Percentiles rank a stretch among this genome's conserved stretches.
These are phyloP conservation scores for Lysandra coridon DNA, from an alignment of 2,888 invertebrate genomes.

Conservation along the genomic window DNA sequence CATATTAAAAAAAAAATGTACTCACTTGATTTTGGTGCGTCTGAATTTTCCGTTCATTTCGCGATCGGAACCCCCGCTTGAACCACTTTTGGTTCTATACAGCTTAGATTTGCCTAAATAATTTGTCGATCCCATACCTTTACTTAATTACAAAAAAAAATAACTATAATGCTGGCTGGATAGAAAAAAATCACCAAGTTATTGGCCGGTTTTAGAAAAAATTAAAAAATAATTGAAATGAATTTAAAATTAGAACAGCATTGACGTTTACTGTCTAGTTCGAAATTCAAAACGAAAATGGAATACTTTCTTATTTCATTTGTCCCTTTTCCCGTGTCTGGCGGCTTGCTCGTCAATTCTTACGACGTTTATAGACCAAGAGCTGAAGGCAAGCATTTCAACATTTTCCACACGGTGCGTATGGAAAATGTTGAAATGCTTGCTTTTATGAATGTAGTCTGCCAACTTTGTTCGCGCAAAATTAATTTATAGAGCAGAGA, in stretches of 20 bases:
- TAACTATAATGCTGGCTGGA: slow-evolving; percentile 36
- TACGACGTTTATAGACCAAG: slow-evolving; percentile 26
- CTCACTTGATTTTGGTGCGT: slow-evolving; percentile 67
- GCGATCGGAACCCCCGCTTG: slow-evolving; percentile 70
- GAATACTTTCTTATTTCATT: slow-evolving; percentile 19
- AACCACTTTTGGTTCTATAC: slow-evolving; percentile 68
- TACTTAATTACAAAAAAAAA: slow-evolving; percentile 36
- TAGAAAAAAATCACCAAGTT: not conserved
- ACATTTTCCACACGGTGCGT: not conserved
- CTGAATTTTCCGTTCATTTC: slow-evolving; percentile 72
- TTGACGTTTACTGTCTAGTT: slow-evolving; percentile 21
- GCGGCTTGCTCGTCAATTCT: slow-evolving; percentile 26
- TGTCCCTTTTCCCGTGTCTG: slow-evolving; percentile 29
- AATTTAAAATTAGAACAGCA: slow-evolving; percentile 3
- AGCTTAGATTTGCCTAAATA: slow-evolving; percentile 67
- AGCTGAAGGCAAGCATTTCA: not conserved
- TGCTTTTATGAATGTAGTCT: too few species aligned
- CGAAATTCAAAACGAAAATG: slow-evolving; percentile 26
- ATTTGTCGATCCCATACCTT: slow-evolving; percentile 72
- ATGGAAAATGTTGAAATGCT: too few species aligned
- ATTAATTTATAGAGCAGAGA: too few species aligned
- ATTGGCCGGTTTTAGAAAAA: not conserved
- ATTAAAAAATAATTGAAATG: not conserved
- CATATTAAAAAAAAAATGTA: slow-evolving; percentile 29
- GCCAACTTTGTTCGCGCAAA: too few species aligned